Evolutionary conservation across 2,797 vertebrate species (phyloP).

Genomic region (Orestias chungarensis): DNA sequence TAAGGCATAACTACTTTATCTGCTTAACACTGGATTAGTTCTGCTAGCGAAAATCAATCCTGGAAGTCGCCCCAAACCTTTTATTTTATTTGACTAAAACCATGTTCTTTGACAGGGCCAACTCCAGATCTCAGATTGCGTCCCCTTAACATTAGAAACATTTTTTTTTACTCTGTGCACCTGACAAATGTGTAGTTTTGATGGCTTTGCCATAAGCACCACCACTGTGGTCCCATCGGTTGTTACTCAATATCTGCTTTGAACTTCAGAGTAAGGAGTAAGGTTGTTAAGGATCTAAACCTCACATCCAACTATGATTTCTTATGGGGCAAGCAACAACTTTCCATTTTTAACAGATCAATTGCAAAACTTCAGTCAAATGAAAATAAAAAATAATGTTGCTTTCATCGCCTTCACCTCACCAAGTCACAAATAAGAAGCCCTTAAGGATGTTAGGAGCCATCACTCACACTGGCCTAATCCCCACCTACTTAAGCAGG

Average conservation of each 20-base stretch:
- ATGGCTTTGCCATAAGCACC: not conserved
- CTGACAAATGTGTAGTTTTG: not conserved
- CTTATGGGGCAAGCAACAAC: not conserved
- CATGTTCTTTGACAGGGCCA: not conserved
- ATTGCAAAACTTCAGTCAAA: not conserved
- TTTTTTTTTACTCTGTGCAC: not conserved
- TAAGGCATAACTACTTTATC: not conserved
- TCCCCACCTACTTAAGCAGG: slow-evolving; percentile 4
- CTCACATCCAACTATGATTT: not conserved
- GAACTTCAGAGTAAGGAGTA: not conserved
- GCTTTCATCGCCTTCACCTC: not conserved
- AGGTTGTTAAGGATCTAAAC: not conserved
- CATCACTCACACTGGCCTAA: not conserved
- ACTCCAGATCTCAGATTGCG: not conserved
- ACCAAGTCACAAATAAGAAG: not conserved
- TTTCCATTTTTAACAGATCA: slow-evolving; percentile 1
- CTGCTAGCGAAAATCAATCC: slow-evolving; percentile 1
- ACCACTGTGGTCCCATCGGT: not conserved
- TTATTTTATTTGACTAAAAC: not conserved
- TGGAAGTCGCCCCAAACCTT: not conserved
- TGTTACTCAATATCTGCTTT: not conserved
- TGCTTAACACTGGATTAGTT: slow-evolving; percentile 4
- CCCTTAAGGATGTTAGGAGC: not conserved
- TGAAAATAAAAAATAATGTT: not conserved
- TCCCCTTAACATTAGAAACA: not conserved